These are phyloP conservation scores for Heterotis niloticus DNA, from an alignment of 2,113 vertebrate genomes.

Conservation along the genomic window DNA sequence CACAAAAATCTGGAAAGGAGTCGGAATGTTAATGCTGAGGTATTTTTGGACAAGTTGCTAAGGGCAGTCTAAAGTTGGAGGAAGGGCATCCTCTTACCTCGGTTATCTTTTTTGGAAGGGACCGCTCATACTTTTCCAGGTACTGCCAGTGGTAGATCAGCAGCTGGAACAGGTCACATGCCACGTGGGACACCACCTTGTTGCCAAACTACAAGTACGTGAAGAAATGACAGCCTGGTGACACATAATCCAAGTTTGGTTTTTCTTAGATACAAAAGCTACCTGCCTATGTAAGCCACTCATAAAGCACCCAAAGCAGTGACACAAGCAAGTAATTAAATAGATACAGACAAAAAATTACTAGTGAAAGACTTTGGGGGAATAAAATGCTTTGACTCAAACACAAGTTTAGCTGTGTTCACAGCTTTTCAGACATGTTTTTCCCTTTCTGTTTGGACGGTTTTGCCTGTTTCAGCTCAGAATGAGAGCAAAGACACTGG, in stretches of 20 bases:
- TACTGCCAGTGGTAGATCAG: slow-evolving; percentile 89
- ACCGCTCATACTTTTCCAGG: slow-evolving; percentile 75
- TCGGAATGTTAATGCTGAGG: not conserved
- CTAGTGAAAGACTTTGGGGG: no score
- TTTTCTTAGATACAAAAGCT: no score
- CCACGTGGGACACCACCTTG: slow-evolving; percentile 86
- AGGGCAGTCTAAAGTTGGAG: not conserved
- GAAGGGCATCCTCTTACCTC: slow-evolving; percentile 67
- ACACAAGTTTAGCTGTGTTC: no score
- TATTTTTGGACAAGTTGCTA: not conserved
- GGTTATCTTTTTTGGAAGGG: slow-evolving; percentile 85
- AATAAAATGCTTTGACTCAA: no score
- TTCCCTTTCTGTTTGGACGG: not conserved
- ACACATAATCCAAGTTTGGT: not conserved
- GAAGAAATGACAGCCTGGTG: no score
- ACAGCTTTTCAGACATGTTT: not conserved
- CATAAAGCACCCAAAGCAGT: no score
- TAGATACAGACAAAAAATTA: no score
- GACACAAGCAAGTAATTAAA: no score
- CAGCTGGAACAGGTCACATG: slow-evolving; percentile 89
- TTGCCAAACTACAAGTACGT: slow-evolving; percentile 77
- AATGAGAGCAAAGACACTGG: not conserved
- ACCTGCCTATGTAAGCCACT: no score
- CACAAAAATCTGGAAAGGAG: slow-evolving; percentile 83
- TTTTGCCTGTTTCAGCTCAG: no score